phyloP scores from a whole-genome alignment of 2,888 invertebrate genomes.

The Junonia oenone region DNA sequence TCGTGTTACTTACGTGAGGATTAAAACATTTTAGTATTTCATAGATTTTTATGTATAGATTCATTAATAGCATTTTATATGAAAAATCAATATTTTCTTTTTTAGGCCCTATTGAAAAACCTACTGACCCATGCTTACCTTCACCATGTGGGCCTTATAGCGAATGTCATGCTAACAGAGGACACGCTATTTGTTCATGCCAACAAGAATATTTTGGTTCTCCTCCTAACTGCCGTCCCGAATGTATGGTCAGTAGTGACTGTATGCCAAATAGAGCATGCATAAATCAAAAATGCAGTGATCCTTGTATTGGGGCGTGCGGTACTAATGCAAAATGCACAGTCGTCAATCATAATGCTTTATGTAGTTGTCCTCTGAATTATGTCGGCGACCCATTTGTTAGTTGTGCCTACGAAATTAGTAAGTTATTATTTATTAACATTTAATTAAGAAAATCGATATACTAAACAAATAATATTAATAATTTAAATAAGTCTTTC shows the following conservation, averaged over 20 bases:
- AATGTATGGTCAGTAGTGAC: constrained; percentile 90
- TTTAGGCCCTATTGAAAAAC: constrained; percentile 56
- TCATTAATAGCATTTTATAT: not conserved
- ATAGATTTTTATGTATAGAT: not conserved
- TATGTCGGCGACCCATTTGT: constrained; percentile 90
- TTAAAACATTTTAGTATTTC: not conserved
- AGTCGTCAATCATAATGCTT: constrained; percentile 91
- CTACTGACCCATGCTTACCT: constrained; percentile 78
- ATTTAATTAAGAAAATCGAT: not conserved
- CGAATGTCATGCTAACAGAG: constrained; percentile 84
- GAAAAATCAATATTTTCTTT: not conserved
- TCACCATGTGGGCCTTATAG: constrained; percentile 91
- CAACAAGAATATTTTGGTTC: constrained; percentile 89
- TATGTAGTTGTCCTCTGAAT: constrained; percentile 88
- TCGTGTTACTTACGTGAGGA: constrained; percentile 82
- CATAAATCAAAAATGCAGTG: constrained; percentile 87
- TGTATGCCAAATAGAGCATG: constrained; percentile 90
- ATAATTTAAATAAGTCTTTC: not conserved
- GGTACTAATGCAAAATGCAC: constrained; percentile 89
- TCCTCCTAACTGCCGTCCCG: constrained; percentile 87
- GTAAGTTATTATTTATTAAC: constrained; percentile 69
- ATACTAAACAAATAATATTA: not conserved
- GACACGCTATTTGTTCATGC: constrained; percentile 90
- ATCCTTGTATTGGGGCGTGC: constrained; percentile 91
- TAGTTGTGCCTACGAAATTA: constrained; percentile 83